Percentiles rank a stretch among this genome's conserved stretches.
These are phyloP conservation scores for Cladopsammia gracilis DNA, from an alignment of 64 coral and sea anemone genomes.

Conservation along the genomic window DNA sequence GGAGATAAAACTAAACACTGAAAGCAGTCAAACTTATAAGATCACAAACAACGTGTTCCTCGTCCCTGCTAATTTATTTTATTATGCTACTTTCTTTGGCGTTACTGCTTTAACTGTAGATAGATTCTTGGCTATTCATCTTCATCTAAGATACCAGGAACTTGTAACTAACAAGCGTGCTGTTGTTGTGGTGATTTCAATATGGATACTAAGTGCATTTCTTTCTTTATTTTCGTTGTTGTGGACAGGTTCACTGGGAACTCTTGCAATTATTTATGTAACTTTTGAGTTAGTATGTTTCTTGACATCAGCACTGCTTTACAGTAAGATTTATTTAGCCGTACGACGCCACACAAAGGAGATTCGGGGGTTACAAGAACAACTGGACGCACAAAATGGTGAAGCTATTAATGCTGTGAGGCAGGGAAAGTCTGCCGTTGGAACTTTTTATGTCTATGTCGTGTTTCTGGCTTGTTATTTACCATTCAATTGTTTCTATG, in stretches of 20 bases:
- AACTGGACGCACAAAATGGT: not conserved
- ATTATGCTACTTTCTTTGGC: not conserved
- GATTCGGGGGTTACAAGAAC: not conserved
- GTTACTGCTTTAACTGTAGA: not conserved
- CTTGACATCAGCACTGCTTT: not conserved
- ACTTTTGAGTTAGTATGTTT: not conserved
- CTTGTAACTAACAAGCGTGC: not conserved
- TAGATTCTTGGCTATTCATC: not conserved
- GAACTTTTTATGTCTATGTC: not conserved
- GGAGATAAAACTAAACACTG: not conserved
- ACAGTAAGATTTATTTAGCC: not conserved
- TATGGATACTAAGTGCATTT: not conserved
- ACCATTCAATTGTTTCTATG: not conserved
- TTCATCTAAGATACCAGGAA: constrained; percentile 12
- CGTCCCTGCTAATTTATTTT: not conserved
- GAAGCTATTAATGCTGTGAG: not conserved
- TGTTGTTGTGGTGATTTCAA: not conserved
- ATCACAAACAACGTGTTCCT: not conserved
- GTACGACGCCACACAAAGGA: not conserved
- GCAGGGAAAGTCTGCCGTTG: not conserved
- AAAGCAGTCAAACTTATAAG: not conserved
- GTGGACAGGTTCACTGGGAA: too few species aligned
- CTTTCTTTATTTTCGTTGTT: not conserved
- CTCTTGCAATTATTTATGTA: too few species aligned
- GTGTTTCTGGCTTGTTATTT: constrained; percentile 11